Evolutionary conservation across 2,797 vertebrate genomes (phyloP), one percentile per base, ranked within the genome.

Genomic region (Propithecus perrieri): DNA sequence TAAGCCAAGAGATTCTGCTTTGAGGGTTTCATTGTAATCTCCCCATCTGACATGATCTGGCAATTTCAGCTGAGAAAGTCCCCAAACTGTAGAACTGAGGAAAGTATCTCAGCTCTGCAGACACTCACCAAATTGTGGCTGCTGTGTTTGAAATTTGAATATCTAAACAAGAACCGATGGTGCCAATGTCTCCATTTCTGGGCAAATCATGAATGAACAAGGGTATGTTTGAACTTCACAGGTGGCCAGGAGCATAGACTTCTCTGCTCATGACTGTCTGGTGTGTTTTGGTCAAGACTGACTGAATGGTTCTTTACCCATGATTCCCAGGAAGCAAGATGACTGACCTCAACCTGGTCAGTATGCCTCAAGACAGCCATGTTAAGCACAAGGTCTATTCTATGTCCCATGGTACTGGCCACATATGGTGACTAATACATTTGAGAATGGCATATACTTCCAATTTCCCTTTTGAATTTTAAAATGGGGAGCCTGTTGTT

Each of bases 391-490:
- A 76, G 26, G n/a, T 61, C 50, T 72, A 75, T 14, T 85, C 61
- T 46, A 91, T 35, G 20, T 81, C 90, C 67, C 55, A 15, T 72
- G 17, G 38, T 87, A 71, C 57, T 57, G 53, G 75, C 11, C 22
- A 63, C 12, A 63, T 75, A 46, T 69, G 35, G n/a, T 89, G 48
- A 28, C 14, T 48, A 90, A 30, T 4, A 59, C 65, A 74, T 85
- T 79, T 94, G 78, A 86, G 43, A 94, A 35, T 57, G 46, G 22
- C 28, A n/a, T 50, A 35, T 55, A 55, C 12, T 94, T 74, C n/a
- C 35, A 55, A 55, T 95, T 96, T 94, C 41, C 28, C 6, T 95
- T 83, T 65, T 79, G 18, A 91, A 86, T 76, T 97, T 97, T 38
- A 72, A 93, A 97, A 61, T 55, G 15, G 50, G 65, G 18, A 92